phyloP scores from a whole-genome alignment of 2,888 invertebrate genomes.

The Watsonalla binaria region DNA sequence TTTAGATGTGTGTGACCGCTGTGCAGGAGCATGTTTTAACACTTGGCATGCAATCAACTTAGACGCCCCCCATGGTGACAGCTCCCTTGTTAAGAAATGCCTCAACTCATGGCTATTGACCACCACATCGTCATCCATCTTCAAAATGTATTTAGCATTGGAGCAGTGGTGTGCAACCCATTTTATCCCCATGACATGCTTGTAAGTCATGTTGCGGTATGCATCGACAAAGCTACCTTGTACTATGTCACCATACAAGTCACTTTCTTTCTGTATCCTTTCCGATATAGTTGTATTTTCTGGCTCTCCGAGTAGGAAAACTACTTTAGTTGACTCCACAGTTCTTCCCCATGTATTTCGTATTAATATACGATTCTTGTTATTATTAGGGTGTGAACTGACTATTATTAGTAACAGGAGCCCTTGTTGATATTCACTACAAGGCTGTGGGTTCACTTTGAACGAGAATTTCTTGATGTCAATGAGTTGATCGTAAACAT shows the following conservation, averaged over 20 bases:
- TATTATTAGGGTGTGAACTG: slow-evolving; percentile 83
- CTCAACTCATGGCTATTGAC: slow-evolving; percentile 82
- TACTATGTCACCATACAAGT: slow-evolving; percentile 81
- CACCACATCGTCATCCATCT: slow-evolving; percentile 87
- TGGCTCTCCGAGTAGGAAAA: slow-evolving; percentile 82
- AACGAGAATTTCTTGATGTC: slow-evolving; percentile 81
- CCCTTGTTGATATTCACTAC: slow-evolving; percentile 53
- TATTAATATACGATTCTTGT: slow-evolving; percentile 81
- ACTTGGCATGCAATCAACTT: slow-evolving; percentile 82
- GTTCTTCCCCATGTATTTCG: slow-evolving; percentile 85
- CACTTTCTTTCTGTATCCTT: slow-evolving; percentile 79
- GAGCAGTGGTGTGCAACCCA: slow-evolving; percentile 86
- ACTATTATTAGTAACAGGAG: slow-evolving; percentile 81
- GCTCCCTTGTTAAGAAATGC: slow-evolving; percentile 74
- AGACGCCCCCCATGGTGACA: slow-evolving; percentile 80
- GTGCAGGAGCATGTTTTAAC: slow-evolving; percentile 66
- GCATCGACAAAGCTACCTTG: slow-evolving; percentile 88
- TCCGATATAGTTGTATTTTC: slow-evolving; percentile 38
- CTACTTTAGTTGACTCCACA: slow-evolving; percentile 72
- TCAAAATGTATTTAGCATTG: slow-evolving; percentile 82
- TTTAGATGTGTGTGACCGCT: slow-evolving; percentile 83
- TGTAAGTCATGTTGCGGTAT: slow-evolving; percentile 90
- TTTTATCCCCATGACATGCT: slow-evolving; percentile 89
- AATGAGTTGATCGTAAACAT: slow-evolving; percentile 60
- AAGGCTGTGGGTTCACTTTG: slow-evolving; percentile 77